These are phyloP conservation scores for Andrena bucephala DNA, from an alignment of 2,888 invertebrate genomes.

Conservation along the genomic window DNA sequence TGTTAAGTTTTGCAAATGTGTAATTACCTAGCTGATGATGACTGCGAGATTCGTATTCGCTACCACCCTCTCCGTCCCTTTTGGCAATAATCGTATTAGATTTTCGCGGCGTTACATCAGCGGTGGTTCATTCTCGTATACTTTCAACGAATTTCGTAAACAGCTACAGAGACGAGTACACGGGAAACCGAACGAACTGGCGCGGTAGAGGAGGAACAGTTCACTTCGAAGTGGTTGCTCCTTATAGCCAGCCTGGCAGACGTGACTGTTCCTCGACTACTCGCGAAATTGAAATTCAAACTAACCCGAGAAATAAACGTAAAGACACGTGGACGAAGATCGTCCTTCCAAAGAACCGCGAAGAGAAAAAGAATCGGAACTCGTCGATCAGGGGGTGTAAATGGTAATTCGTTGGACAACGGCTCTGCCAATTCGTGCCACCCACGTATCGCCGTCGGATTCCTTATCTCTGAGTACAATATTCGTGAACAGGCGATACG, in stretches of 20 bases:
- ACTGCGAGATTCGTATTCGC: conserved; percentile 67
- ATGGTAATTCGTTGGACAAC: not conserved
- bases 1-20: conserved; percentile 67
- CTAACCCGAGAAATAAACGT: not conserved
- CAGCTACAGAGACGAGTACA: not conserved
- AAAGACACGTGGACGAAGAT: not conserved
- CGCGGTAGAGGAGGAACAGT: no score
- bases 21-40: conserved; percentile 71
- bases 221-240: no score
- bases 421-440: not conserved
- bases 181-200: not conserved
- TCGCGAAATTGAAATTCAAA: not conserved
- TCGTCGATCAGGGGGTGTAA: not conserved
- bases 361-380: not conserved
- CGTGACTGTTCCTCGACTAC: no score
- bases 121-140: conserved; percentile 16
- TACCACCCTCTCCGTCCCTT: conserved; percentile 57
- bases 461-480: not conserved
- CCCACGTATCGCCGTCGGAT: not conserved
- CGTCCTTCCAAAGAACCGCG: not conserved
- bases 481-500: conserved; percentile 7
- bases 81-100: conserved; percentile 47
- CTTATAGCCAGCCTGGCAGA: no score
- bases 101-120: conserved; percentile 13
- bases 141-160: conserved; percentile 7